phyloP scores from a whole-genome alignment of 1,140 invertebrate species.

The Brachionus plicatilis region DNA sequence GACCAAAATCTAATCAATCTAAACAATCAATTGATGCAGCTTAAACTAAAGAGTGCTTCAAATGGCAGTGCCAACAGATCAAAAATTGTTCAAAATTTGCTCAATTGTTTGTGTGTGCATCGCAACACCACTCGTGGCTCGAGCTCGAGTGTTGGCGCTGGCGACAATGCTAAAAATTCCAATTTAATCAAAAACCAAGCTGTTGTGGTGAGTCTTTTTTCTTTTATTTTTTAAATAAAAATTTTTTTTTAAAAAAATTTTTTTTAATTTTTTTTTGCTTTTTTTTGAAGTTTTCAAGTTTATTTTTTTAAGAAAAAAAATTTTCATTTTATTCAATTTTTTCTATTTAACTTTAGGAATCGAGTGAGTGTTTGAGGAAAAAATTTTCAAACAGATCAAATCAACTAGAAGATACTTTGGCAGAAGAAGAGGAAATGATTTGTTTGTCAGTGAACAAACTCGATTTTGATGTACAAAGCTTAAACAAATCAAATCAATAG shows the following conservation, averaged over 20 bases:
- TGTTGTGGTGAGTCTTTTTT: neutral
- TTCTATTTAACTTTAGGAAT: neutral
- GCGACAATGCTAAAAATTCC: neutral
- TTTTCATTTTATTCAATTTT: neutral
- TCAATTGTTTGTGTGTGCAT: conserved; percentile 27
- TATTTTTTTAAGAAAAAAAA: too few species aligned
- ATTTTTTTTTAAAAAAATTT: too few species aligned
- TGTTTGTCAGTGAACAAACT: neutral
- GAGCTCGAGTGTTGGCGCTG: neutral
- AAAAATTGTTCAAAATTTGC: conserved; percentile 34
- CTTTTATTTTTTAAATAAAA: too few species aligned
- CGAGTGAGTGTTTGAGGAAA: neutral
- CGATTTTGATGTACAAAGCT: neutral
- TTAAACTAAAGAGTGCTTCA: neutral
- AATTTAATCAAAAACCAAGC: neutral
- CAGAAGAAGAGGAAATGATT: conserved; percentile 36
- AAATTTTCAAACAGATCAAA: neutral
- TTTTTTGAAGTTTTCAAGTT: too few species aligned
- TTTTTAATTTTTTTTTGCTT: too few species aligned
- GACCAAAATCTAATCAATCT: neutral
- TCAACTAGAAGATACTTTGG: neutral
- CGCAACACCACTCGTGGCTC: neutral
- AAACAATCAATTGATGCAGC: conserved; percentile 36
- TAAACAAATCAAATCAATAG: neutral
- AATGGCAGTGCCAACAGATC: neutral